Base-by-base conservation (phyloP, 2,113 vertebrate species). In the Mastomys natalensis region DNA sequence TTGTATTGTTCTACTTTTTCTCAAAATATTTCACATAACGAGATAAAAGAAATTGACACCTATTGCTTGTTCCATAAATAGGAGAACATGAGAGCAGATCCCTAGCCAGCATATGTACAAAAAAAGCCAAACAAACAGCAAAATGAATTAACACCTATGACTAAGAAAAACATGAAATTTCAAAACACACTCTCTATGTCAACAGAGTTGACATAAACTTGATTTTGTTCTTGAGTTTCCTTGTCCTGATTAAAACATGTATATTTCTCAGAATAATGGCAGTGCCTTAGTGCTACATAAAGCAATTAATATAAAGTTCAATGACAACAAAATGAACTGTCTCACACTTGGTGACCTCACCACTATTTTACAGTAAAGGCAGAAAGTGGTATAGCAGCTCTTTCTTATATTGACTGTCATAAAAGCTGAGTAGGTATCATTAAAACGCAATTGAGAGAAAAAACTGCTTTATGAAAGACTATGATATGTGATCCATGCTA, bases 341-440 rank as follows among this genome's bases (percentile, higher is more conserved):
- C 70, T 70, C 70, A 53, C 72, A 19, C 45, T 72, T 2, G 45
- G 22, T 62, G 62, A 87, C 62, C 11, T 82, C 55, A 93, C 73
- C 37, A 72, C 22, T 86, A 40, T 94, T 93, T 97, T 92, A 80
- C 40, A 86, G 24, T 88, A 64, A 93, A 96, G 68, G 34, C 19
- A 66, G 58, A 87, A 76, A 40, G 17, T 1, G 2, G 5, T 26
- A 82, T 73, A 43, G 34, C 16, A 80, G n/a, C 40, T 74, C 1
- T 96, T 84, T 97, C 68, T 94, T 89, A 0, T 93, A 95, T 76
- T 2, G 37, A 80, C 34, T n/a, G 19, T 64, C 55, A 29, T 96
- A 60, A 91, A 92, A 93, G 29, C 51, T 88, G 58, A 96, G 51
- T 19, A 34, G 21, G 21, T n/a, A 64, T 85, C 10, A 64, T 91